phyloP scores from a whole-genome alignment of 1,140 invertebrate species.

The Temnothorax nylanderi region DNA sequence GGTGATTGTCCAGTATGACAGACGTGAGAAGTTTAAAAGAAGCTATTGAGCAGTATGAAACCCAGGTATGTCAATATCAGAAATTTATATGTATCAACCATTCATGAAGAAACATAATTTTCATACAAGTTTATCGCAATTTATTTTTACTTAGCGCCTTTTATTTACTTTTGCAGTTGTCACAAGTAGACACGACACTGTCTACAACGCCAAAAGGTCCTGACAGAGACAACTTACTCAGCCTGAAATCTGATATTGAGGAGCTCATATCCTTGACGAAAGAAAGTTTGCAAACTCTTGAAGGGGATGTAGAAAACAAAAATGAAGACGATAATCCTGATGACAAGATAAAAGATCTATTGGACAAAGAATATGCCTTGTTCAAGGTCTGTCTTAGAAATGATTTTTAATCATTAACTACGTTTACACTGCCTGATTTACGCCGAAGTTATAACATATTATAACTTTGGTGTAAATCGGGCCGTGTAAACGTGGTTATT shows the following conservation, averaged over 20 bases:
- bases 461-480: no score
- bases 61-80: constrained; percentile 81
- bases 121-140: no score
- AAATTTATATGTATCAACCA: neutral
- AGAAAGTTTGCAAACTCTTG: constrained; percentile 85
- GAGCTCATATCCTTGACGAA: constrained; percentile 89
- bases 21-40: constrained; percentile 77
- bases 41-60: constrained; percentile 85
- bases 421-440: no score
- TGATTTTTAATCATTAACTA: neutral
- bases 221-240: constrained; percentile 87
- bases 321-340: constrained; percentile 58
- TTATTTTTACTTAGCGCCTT: neutral
- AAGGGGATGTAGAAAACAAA: constrained; percentile 65
- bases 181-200: constrained; percentile 87
- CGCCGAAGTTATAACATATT: no score
- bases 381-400: constrained; percentile 87
- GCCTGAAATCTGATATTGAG: constrained; percentile 88
- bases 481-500: no score
- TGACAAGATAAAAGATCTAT: constrained; percentile 76
- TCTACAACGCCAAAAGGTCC: constrained; percentile 82
- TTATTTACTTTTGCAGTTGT: constrained; percentile 83
- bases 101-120: neutral
- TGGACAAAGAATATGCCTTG: constrained; percentile 89
- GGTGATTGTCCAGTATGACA: constrained; percentile 64